Base-by-base conservation (phyloP, 1,140 invertebrate genomes). In the Brachionus manjavacas region DNA sequence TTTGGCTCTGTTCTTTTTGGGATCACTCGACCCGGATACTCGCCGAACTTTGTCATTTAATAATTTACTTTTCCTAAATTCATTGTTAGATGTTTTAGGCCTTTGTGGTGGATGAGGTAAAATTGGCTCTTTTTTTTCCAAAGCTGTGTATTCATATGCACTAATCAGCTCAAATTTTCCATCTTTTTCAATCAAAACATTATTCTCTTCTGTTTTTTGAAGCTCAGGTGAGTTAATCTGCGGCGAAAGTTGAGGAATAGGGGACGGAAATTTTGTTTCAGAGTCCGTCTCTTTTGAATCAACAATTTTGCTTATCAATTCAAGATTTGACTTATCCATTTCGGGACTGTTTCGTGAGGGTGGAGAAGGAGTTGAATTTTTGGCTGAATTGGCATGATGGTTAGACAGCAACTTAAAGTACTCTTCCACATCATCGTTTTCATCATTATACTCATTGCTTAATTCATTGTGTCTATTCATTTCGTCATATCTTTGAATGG, bases 111-210 rank as follows among this genome's bases (percentile, higher is more conserved):
- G 72, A 76, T 76, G 72, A 76, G 72, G 72, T 76, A 76, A 25
- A 16, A 41, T 74, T 76, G n/a, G 23, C 20, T 35, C 25, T 9
- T 12, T 46, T 49, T 76, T 31, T 76, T 76, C 72, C n/a, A 49
- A 25, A 25, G 72, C 72, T 1, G 43, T 49, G 12, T 81, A 81
- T 64, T 81, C 79, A 20, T 81, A 28, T 12, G n/a, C 20, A 11
- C 20, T 43, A 2, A 81, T 41, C 1, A 81, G 31, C 41, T 64
- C 35, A 68, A 64, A 81, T 64, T 64, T 68, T 12, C 79, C 79
- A 35, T 81, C 79, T 64, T 81, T 81, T 64, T 81, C 79, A 16
- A 81, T 80, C 25, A 80, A 41, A 49, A 80, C 39, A 23, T 49
- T 80, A 35, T 39, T n/a, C 31, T 35, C 31, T 52, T 80, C 49